These are phyloP conservation scores for Brachionus calyciflorus DNA, from an alignment of 1,140 invertebrate genomes.

Conservation along the genomic window DNA sequence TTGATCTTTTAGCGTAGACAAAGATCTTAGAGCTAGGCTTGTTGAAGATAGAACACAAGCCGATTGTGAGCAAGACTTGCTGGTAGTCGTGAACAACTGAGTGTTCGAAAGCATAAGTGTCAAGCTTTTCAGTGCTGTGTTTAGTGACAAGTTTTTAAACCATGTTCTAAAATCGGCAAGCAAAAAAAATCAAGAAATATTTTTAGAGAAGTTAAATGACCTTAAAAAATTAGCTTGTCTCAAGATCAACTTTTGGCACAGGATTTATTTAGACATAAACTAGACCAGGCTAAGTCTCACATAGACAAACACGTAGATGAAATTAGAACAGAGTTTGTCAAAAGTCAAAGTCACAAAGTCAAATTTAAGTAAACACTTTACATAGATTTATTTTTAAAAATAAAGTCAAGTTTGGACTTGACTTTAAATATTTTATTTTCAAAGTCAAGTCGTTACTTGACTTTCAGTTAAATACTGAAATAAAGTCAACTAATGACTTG, in stretches of 20 bases:
- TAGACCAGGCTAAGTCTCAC: not conserved
- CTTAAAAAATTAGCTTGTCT: not conserved
- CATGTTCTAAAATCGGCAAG: not conserved
- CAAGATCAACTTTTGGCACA: slow-evolving; percentile 17
- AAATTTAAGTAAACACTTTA: too few relatives aligned
- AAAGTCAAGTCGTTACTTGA: too few relatives aligned
- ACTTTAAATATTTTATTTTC: too few relatives aligned
- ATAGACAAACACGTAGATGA: not conserved
- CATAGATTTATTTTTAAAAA: too few relatives aligned
- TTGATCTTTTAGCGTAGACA: not conserved
- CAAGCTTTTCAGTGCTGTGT: slow-evolving; percentile 1
- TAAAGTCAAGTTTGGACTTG: too few relatives aligned
- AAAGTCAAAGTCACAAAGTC: too few relatives aligned
- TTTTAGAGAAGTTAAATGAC: slow-evolving; percentile 11
- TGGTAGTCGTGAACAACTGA: not conserved
- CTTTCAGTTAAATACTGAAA: too few relatives aligned
- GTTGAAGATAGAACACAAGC: not conserved
- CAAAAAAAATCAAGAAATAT: slow-evolving; percentile 5
- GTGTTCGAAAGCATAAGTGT: not conserved
- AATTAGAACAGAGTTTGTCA: too few relatives aligned
- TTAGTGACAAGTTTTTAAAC: slow-evolving; percentile 26
- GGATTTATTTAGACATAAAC: not conserved
- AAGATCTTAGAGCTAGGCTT: not conserved
- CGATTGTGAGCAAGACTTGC: not conserved
- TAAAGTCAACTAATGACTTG: too few relatives aligned